Evolutionary conservation across 2,113 vertebrate genomes (phyloP).

Genomic region (Pseudonaja textilis): DNA sequence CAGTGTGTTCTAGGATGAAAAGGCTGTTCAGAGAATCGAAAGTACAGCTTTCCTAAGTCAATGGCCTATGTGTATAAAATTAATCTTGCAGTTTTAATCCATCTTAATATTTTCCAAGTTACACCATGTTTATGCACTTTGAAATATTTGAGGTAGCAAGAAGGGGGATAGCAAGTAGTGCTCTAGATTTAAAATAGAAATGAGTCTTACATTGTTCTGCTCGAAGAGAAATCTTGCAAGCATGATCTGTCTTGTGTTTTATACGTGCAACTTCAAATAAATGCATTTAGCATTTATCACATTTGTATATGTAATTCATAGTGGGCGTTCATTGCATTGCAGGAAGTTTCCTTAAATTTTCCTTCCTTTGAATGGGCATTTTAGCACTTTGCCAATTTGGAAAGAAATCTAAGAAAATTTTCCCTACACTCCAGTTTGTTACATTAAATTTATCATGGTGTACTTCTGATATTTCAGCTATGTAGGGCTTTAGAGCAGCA

Average conservation of each 20-base stretch:
- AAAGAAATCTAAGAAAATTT: not conserved
- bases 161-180: not conserved
- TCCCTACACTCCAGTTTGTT: not conserved
- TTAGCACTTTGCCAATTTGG: not conserved
- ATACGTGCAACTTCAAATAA: not conserved
- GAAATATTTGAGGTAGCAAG: too few relatives aligned
- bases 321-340: not conserved
- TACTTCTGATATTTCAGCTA: not conserved
- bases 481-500: not conserved
- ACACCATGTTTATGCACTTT: not conserved
- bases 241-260: not conserved
- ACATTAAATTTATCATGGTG: not conserved
- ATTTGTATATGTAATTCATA: not conserved
- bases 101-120: not conserved
- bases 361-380: not conserved
- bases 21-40: not conserved
- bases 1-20: not conserved
- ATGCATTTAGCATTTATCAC: not conserved
- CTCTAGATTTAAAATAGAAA: not conserved
- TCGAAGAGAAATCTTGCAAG: not conserved
- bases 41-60: not conserved
- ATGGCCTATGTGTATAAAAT: not conserved
- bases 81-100: not conserved
- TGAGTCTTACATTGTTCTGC: not conserved
- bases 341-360: not conserved